These are phyloP conservation scores for Illadopsis cleaveri DNA, from an alignment of 2,113 vertebrate species.

Conservation along the genomic window DNA sequence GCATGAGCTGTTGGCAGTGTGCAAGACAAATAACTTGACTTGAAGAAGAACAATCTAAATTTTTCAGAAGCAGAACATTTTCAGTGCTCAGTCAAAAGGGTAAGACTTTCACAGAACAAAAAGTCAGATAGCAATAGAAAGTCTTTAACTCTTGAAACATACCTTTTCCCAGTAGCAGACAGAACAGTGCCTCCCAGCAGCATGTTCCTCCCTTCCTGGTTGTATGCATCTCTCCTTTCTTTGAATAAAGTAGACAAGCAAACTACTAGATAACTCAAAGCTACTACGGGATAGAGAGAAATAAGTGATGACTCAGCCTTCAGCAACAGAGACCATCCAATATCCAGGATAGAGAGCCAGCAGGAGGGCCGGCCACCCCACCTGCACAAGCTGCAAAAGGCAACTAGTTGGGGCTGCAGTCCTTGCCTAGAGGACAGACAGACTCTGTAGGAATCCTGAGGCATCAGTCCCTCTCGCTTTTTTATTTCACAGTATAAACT, in stretches of 20 bases:
- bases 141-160: neutral
- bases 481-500: neutral
- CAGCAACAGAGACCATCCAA: neutral
- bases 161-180: neutral
- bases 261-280: neutral
- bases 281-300: neutral
- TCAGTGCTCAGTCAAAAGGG: neutral
- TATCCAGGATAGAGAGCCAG: neutral
- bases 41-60: neutral
- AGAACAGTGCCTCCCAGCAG: neutral
- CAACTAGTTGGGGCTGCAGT: neutral
- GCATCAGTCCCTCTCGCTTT: neutral
- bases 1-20: neutral
- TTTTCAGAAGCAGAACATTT: neutral
- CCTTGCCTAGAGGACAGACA: neutral
- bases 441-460: neutral
- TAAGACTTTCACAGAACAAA: neutral
- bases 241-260: neutral
- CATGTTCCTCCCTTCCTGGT: neutral
- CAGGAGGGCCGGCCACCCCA: neutral
- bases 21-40: neutral
- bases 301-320: neutral
- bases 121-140: neutral
- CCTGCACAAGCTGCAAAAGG: neutral
- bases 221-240: neutral